Evolutionary conservation across 2,113 vertebrate species (phyloP).

Genomic region (Myodes glareolus): DNA sequence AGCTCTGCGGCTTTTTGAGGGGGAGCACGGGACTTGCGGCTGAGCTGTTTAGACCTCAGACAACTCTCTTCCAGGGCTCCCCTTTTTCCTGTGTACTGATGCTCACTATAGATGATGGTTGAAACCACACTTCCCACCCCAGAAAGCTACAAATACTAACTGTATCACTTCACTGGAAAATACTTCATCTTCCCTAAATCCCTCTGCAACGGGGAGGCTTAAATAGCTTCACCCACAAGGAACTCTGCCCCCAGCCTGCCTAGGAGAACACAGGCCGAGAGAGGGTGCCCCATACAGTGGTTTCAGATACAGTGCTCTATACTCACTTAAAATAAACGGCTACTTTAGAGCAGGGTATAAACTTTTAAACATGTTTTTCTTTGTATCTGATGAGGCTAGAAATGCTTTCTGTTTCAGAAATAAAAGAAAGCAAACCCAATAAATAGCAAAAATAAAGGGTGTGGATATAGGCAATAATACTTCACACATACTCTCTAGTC

Average conservation of each 20-base stretch:
- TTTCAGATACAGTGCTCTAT: background rate
- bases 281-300: background rate
- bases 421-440: background rate
- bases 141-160: background rate
- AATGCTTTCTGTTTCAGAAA: background rate
- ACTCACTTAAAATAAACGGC: background rate
- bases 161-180: background rate
- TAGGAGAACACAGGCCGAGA: background rate
- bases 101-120: background rate
- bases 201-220: background rate
- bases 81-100: background rate
- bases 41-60: background rate
- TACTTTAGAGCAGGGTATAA: background rate
- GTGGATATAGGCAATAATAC: background rate
- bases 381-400: background rate
- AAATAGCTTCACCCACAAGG: background rate
- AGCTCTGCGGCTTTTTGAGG: accelerated
- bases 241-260: background rate
- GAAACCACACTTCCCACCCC: background rate
- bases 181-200: background rate
- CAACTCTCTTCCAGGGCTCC: background rate
- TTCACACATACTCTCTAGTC: background rate
- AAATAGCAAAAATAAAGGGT: background rate
- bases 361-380: background rate
- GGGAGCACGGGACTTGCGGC: accelerated